These are phyloP conservation scores for Tubulanus polymorphus DNA, from an alignment of 2,888 invertebrate species.

Conservation along the genomic window DNA sequence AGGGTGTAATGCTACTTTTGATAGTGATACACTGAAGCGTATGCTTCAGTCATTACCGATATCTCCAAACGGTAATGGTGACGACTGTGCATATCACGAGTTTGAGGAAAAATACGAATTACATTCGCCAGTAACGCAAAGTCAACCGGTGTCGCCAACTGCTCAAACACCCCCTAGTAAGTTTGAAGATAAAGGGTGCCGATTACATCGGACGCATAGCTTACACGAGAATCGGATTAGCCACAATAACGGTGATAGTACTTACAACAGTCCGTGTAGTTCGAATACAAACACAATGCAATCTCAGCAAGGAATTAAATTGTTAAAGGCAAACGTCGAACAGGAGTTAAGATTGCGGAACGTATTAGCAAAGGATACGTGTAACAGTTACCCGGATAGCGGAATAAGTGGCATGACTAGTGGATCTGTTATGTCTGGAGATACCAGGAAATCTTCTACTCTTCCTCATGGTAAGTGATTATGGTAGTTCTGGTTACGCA, in stretches of 20 bases:
- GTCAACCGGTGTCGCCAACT: not conserved
- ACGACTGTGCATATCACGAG: slow-evolving; percentile 21
- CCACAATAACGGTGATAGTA: not conserved
- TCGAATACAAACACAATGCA: no score
- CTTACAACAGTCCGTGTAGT: not conserved
- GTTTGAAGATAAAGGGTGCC: not conserved
- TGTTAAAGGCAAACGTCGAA: slow-evolving; percentile 20
- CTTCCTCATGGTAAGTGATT: not conserved
- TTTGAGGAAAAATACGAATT: not conserved
- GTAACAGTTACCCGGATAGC: slow-evolving; percentile 45
- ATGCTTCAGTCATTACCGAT: slow-evolving; percentile 89
- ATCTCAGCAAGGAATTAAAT: not conserved
- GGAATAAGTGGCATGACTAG: slow-evolving; percentile 40
- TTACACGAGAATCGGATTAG: not conserved
- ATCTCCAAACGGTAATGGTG: slow-evolving; percentile 28
- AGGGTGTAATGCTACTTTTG: slow-evolving; percentile 57
- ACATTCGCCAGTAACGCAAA: slow-evolving; percentile 2
- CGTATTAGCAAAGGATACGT: slow-evolving; percentile 30
- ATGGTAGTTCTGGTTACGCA: no score
- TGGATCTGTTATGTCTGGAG: slow-evolving; percentile 12
- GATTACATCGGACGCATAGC: not conserved
- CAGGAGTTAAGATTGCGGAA: slow-evolving; percentile 33
- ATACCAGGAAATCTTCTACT: not conserved
- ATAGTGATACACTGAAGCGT: slow-evolving; percentile 82
- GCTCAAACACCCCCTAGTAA: not conserved